Conservation (phyloP, 1,140 invertebrate genomes). For the Mercenaria mercenaria region DNA sequence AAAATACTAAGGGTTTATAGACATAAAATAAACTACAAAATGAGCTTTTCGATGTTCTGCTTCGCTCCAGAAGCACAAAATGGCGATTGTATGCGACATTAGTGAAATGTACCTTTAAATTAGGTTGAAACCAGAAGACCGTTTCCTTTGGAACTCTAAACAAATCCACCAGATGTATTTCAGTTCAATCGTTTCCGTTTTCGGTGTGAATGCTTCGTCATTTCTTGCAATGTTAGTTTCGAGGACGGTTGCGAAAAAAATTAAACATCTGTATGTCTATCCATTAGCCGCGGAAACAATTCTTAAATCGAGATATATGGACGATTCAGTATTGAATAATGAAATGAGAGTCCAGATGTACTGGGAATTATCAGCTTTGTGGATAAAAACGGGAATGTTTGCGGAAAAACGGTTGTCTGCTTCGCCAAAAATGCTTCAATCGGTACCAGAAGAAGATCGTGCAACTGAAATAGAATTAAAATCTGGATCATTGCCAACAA, state of each 20-base stretch:
- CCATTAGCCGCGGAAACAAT: too few relatives aligned
- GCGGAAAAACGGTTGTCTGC: too few relatives aligned
- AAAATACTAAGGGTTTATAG: too few relatives aligned
- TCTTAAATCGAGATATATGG: too few relatives aligned
- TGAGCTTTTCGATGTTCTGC: conserved; percentile 66
- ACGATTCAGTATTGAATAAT: too few relatives aligned
- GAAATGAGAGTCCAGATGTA: too few relatives aligned
- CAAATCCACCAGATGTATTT: conserved; percentile 42
- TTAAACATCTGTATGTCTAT: not conserved
- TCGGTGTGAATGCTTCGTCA: conserved; percentile 57
- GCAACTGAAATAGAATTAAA: conserved; percentile 1
- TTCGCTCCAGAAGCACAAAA: conserved; percentile 66
- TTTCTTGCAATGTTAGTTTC: conserved; percentile 47
- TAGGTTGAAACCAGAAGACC: conserved; percentile 11
- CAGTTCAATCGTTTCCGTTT: conserved; percentile 57
- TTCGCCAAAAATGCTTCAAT: not conserved
- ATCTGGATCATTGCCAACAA: not conserved
- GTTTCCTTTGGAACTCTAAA: conserved; percentile 35
- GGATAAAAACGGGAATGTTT: too few relatives aligned
- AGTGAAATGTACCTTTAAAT: conserved; percentile 65
- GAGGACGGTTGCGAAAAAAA: not conserved
- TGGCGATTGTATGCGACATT: conserved; percentile 67
- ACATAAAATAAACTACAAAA: conserved; percentile 84
- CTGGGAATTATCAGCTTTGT: too few relatives aligned
- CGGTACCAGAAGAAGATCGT: conserved; percentile 27